Evolutionary conservation across 1,140 invertebrate species (phyloP), one percentile per base, ranked within the genome.

Genomic region (Lepidurus couesii): DNA sequence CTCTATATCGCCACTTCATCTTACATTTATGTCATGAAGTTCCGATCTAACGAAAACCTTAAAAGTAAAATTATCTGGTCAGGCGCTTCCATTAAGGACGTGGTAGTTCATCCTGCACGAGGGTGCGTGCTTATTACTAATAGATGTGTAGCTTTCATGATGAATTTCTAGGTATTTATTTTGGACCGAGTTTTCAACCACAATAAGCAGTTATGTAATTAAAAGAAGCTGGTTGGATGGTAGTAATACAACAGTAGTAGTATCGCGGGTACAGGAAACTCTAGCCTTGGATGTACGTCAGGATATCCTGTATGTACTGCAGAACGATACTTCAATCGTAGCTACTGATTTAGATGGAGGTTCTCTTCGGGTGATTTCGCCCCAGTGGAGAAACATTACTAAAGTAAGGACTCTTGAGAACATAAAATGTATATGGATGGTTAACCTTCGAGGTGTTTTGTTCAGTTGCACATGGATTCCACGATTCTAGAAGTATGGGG

Each of bases 61-160:
- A 65, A 65, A 65, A 65, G 53, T 21, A 65, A 65, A 21, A 21
- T 65, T 65, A 65, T 65, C 53, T 65, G 9, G 53, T 65, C 53
- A 5, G 53, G 53, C 13, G 53, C 53, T 65, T 65, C 53, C 7
- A 65, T 65, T 7, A 21, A 65, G 16, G 53, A 65, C 13, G n/a
- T 65, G 53, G 53, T 65, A 16, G 53, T 65, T 9, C 53, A 65
- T 16, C 53, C 53, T 65, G 53, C 6, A 7, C 53, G 53, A 7
- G 53, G 53, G 53, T 65, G 7, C 45, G 21, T 65, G 16, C 0
- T 65, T 65, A 7, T 21, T 65, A 21, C 9, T 34, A 34, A 0
- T 34, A 34, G 24, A 34, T 34, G 34, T 34, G 13, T 13, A 13
- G 53, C 6, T 0, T 21, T 65, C n/a, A n/a, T 65, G 8, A 11